Evolutionary conservation across 2,888 invertebrate species (phyloP).

Genomic region (Trissolcus brochymenae): DNA sequence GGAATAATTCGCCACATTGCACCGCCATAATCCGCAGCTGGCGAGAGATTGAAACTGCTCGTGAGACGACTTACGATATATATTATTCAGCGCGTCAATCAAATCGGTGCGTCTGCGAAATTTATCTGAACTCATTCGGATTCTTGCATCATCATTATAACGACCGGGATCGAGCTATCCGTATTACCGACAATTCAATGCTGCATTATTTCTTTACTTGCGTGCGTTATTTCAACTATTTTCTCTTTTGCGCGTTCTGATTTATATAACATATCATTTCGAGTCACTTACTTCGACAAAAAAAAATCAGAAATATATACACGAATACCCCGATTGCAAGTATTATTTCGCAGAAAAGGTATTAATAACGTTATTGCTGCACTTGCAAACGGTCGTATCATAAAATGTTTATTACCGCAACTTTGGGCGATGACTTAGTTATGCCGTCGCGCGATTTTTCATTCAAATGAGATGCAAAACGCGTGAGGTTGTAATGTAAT

Average conservation of each 20-base stretch:
- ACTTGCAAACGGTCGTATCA: slow-evolving; percentile 24
- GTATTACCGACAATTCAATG: slow-evolving; percentile 43
- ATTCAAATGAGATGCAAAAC: slow-evolving; percentile 53
- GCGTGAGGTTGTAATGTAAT: slow-evolving; percentile 49
- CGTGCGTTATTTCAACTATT: slow-evolving; percentile 10
- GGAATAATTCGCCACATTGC: slow-evolving; percentile 59
- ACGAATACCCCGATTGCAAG: slow-evolving; percentile 12
- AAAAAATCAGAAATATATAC: slow-evolving; percentile 2
- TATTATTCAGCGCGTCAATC: slow-evolving; percentile 58
- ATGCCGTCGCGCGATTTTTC: slow-evolving; percentile 35
- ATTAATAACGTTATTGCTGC: background rate
- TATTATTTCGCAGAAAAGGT: slow-evolving; percentile 1
- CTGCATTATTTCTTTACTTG: slow-evolving; percentile 33
- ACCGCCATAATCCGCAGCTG: slow-evolving; percentile 68
- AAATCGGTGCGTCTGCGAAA: slow-evolving; percentile 57
- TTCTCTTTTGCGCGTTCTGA: background rate
- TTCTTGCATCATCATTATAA: slow-evolving; percentile 53
- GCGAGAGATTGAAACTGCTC: slow-evolving; percentile 65
- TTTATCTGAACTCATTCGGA: slow-evolving; percentile 56
- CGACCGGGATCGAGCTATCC: slow-evolving; percentile 23
- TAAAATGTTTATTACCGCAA: slow-evolving; percentile 40
- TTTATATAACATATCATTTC: too few species aligned
- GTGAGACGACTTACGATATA: slow-evolving; percentile 61
- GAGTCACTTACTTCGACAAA: background rate
- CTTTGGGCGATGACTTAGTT: slow-evolving; percentile 31